phyloP scores from a whole-genome alignment of 2,888 invertebrate genomes.

The Noctua pronuba region DNA sequence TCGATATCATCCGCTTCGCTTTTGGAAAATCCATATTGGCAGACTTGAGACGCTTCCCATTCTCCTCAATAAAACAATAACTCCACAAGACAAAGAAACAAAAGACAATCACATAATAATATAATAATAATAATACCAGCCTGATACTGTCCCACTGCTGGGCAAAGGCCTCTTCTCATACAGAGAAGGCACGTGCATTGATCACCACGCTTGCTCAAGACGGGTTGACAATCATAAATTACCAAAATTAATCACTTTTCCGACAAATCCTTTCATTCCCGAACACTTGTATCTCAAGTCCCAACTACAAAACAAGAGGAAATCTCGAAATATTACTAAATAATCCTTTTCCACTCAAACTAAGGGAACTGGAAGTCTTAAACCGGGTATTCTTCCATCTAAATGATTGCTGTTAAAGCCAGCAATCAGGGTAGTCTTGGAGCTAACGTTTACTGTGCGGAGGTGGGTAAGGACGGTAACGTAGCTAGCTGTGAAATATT shows the following conservation, averaged over 20 bases:
- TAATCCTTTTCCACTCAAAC: conserved; percentile 53
- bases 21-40: neutral
- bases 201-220: too few relatives aligned
- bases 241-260: conserved; percentile 32
- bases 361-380: conserved; percentile 66
- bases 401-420: conserved; percentile 79
- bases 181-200: too few relatives aligned
- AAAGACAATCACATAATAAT: conserved; percentile 4
- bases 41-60: neutral
- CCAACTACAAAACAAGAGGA: conserved; percentile 22
- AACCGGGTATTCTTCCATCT: conserved; percentile 76
- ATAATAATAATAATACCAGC: too few relatives aligned
- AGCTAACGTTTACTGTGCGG: conserved; percentile 68
- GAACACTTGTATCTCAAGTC: neutral
- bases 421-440: conserved; percentile 73
- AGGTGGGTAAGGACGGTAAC: conserved; percentile 14
- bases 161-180: too few relatives aligned
- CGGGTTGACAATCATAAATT: conserved; percentile 3
- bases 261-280: too few relatives aligned
- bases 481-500: conserved; percentile 76
- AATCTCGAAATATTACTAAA: conserved; percentile 33
- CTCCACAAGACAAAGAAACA: neutral
- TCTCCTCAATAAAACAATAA: neutral
- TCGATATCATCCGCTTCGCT: neutral
- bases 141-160: too few relatives aligned